phyloP scores from a whole-genome alignment of 2,888 invertebrate genomes.

The Tineola bisselliella region DNA sequence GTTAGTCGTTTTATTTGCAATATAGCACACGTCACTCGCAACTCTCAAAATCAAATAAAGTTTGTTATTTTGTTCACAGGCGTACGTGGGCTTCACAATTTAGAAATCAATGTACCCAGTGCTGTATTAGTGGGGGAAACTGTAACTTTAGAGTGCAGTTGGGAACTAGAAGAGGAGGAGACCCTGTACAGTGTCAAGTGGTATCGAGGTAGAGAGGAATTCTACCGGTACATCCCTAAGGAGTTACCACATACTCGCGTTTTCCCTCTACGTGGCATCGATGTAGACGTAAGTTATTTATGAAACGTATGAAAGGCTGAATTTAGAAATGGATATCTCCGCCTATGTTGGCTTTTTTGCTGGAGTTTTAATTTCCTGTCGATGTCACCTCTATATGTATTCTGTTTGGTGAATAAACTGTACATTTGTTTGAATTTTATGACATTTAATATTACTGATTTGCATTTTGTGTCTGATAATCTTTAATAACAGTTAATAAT shows the following conservation, averaged over 20 bases:
- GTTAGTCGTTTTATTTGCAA: not conserved
- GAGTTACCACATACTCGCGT: conserved; percentile 79
- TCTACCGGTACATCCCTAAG: conserved; percentile 83
- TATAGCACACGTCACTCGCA: too few species aligned
- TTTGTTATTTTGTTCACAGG: conserved; percentile 36
- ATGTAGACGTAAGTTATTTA: conserved; percentile 76
- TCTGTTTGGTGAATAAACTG: too few species aligned
- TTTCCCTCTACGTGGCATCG: conserved; percentile 74
- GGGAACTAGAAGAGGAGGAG: conserved; percentile 77
- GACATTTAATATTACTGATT: too few species aligned
- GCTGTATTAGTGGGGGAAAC: conserved; percentile 78
- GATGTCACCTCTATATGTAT: not conserved
- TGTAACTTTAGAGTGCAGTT: conserved; percentile 78
- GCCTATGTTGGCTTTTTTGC: not conserved
- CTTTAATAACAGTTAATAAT: too few species aligned
- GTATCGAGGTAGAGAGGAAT: conserved; percentile 81
- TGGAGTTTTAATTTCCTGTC: not conserved
- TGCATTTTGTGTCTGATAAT: too few species aligned
- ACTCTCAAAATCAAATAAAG: not conserved
- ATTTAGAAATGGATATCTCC: conserved; percentile 17
- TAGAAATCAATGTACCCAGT: conserved; percentile 75
- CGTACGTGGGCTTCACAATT: conserved; percentile 71
- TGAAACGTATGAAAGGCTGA: not conserved
- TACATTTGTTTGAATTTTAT: too few species aligned
- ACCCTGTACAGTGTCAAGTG: conserved; percentile 83